Evolutionary conservation across 2,888 invertebrate genomes (phyloP).

Genomic region (Trachelus tabidus): DNA sequence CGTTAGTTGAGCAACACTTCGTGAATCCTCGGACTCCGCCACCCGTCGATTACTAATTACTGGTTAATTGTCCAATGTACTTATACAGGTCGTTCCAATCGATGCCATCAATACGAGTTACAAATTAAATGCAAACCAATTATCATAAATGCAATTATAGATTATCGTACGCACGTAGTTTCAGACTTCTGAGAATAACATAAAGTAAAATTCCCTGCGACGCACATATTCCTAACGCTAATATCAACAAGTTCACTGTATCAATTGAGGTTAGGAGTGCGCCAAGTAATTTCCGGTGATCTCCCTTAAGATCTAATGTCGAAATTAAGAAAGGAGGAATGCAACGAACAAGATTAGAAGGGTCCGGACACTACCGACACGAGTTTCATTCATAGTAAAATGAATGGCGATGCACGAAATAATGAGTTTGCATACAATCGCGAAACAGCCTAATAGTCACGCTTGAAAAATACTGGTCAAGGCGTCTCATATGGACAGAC

Average conservation of each 20-base stretch:
- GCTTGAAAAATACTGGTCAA: constrained; percentile 46
- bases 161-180: neutral
- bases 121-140: neutral
- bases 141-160: neutral
- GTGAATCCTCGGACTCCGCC: neutral
- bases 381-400: neutral
- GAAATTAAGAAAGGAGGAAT: neutral
- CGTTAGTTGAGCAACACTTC: constrained; percentile 1
- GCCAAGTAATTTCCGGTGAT: neutral
- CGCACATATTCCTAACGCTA: no score
- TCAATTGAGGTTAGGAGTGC: neutral
- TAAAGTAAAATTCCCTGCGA: neutral
- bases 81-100: neutral
- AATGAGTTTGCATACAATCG: constrained; percentile 53
- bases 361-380: neutral
- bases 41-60: constrained; percentile 1
- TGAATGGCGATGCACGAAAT: constrained; percentile 37
- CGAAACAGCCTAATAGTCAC: constrained; percentile 36
- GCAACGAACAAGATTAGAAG: neutral
- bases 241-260: neutral
- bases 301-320: neutral
- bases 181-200: neutral
- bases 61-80: neutral
- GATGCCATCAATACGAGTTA: neutral
- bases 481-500: constrained; percentile 21